These are phyloP conservation scores for Myotis findleyi DNA, from an alignment of 2,797 vertebrate genomes.

Conservation along the genomic window DNA sequence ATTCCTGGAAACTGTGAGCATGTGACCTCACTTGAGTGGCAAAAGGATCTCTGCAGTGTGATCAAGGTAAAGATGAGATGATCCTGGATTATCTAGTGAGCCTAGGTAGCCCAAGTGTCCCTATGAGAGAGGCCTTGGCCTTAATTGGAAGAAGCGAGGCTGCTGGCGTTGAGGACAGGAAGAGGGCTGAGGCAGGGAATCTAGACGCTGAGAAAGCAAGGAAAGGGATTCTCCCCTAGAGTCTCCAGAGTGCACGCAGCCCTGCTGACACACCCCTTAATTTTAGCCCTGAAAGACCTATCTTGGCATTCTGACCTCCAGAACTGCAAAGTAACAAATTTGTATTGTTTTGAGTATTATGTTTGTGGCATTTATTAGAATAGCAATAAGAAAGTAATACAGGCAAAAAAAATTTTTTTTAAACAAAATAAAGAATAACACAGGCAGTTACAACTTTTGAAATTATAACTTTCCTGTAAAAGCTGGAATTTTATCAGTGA, in stretches of 20 bases:
- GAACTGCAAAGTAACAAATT: no score
- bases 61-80: background rate
- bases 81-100: background rate
- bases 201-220: background rate
- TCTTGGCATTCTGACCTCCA: no score
- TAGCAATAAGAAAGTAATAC: background rate
- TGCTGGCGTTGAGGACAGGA: background rate
- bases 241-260: no score
- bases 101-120: background rate
- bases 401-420: background rate
- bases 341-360: background rate
- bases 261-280: no score
- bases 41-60: background rate
- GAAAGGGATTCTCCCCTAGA: no score
- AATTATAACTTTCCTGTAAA: background rate
- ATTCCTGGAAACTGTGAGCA: background rate
- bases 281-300: no score
- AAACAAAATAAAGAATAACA: no score
- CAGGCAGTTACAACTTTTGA: background rate
- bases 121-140: background rate
- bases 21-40: accelerated
- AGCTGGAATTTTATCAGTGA: background rate
- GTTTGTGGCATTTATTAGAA: background rate
- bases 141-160: background rate
- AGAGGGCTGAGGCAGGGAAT: no score